Base-by-base conservation (phyloP, 2,888 invertebrate genomes). In the Conistra vaccinii region DNA sequence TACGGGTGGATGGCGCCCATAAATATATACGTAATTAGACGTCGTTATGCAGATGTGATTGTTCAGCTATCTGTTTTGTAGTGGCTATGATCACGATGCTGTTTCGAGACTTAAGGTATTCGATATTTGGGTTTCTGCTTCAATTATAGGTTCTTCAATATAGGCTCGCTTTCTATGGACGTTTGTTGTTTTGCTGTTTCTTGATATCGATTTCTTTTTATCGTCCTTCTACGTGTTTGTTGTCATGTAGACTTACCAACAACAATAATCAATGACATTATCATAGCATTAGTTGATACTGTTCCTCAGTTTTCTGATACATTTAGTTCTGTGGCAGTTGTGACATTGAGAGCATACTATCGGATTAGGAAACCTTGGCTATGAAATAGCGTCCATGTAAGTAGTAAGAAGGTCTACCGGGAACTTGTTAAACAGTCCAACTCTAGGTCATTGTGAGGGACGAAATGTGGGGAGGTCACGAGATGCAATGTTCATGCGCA, bases 1-100 rank as follows among this genome's bases (percentile, higher is more conserved):
- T 91, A 87, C 75, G 89, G 86, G 84, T 85, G 61, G 65, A 63
- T 78, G 78, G 35, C 39, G 57, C 65, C 63, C 61, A 20, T 58
- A 58, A 67, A 66, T 73, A 73, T 53, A 23, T 45, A 73, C 68
- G 51, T 77, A 80, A 84, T 86, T 73, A 69, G 48, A 29, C 9
- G 17, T 29, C 42, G 42, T 12, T 78, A 76, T 84, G 80, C 68
- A 65, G 45, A 69, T 72, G 58, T 60, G 58, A 78, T 75, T 78
- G 60, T 42, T 26, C 42, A 60, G 51, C 32, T 48, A 26, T 62
- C n/a, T 39, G 10, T 35, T 32, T 32, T 32, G 14, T 61, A 29
- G 35, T 23, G 17, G 39, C 29, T 76, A 5, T 17, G 17, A 48
- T 57, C 57, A 17, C 17, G 26, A 66, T 60, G 14, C 55, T 57